phyloP scores from a whole-genome alignment of 2,797 vertebrate genomes.

The Gadopsis marmoratus region DNA sequence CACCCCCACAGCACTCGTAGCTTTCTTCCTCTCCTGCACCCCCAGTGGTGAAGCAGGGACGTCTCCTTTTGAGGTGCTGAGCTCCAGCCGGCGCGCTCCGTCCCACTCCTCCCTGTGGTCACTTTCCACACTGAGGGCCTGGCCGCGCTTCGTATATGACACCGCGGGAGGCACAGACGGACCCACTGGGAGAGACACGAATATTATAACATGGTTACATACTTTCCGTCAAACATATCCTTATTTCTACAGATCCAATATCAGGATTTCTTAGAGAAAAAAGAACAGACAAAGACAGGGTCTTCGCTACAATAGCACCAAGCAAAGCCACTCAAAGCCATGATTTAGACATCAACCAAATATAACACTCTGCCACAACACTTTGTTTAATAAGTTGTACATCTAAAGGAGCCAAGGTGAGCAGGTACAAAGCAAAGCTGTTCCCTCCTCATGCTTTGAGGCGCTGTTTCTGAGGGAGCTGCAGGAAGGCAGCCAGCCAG shows the following conservation, averaged over 20 bases:
- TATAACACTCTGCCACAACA: slow-evolving; percentile 25
- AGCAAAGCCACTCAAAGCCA: slow-evolving; percentile 76
- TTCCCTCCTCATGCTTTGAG: slow-evolving; percentile 80
- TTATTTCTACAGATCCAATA: neutral
- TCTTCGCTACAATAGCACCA: slow-evolving; percentile 32
- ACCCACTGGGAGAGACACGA: slow-evolving; percentile 83
- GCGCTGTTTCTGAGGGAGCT: slow-evolving; percentile 68
- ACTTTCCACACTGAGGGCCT: slow-evolving; percentile 92
- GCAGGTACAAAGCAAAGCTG: slow-evolving; percentile 67
- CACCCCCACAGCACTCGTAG: slow-evolving; percentile 89
- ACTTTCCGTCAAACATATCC: neutral
- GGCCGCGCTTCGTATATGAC: slow-evolving; percentile 92
- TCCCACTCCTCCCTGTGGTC: slow-evolving; percentile 96
- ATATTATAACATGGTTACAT: neutral
- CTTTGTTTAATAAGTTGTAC: slow-evolving; percentile 26
- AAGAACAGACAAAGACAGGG: slow-evolving; percentile 32
- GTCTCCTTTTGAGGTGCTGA: slow-evolving; percentile 92
- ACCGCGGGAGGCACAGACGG: slow-evolving; percentile 92
- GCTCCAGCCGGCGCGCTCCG: slow-evolving; percentile 90
- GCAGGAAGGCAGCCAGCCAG: slow-evolving; percentile 73
- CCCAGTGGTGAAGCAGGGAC: slow-evolving; percentile 92
- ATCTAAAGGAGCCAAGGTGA: slow-evolving; percentile 63
- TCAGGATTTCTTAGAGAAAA: neutral
- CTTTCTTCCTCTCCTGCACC: slow-evolving; percentile 93
- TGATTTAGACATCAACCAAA: slow-evolving; percentile 38